Evolutionary conservation across 30 jellyfish, hydroid and myxozoan species (phyloP).

Genomic region (Pelagia noctiluca): DNA sequence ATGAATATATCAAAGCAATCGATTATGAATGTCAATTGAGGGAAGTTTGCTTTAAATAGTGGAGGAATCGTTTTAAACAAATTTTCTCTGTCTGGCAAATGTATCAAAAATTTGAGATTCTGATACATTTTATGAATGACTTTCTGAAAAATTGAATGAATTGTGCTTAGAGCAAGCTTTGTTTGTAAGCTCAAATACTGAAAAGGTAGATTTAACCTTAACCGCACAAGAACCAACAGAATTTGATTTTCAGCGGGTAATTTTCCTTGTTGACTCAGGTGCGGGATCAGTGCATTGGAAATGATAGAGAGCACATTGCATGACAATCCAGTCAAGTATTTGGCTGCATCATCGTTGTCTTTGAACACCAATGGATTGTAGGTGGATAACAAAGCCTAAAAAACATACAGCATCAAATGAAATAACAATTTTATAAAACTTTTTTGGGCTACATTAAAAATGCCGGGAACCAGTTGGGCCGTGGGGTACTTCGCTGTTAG

Average conservation of each 20-base stretch:
- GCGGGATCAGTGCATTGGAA: not conserved
- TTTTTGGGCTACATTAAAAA: too few relatives aligned
- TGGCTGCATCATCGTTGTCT: constrained; percentile 35
- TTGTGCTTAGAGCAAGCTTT: constrained; percentile 16
- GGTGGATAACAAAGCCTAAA: constrained; percentile 4
- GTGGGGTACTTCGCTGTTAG: too few relatives aligned
- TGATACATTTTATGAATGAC: constrained; percentile 34
- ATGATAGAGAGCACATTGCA: not conserved
- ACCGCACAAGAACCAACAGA: constrained; percentile 18
- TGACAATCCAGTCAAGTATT: constrained; percentile 30
- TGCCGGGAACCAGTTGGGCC: too few relatives aligned
- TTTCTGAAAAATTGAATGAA: constrained; percentile 5
- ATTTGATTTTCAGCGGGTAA: constrained; percentile 9
- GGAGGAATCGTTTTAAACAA: constrained; percentile 31
- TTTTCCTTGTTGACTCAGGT: not conserved
- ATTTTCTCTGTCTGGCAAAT: constrained; percentile 43
- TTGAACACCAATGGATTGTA: constrained; percentile 2
- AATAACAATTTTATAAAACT: too few relatives aligned
- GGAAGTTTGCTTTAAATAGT: constrained; percentile 39
- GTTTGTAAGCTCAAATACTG: too few relatives aligned
- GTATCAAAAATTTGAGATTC: constrained; percentile 27
- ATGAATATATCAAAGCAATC: constrained; percentile 40
- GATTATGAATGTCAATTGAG: constrained; percentile 47
- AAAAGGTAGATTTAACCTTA: constrained; percentile 17
- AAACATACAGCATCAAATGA: too few relatives aligned